These are phyloP conservation scores for Corythaeola cristata DNA, from an alignment of 2,113 vertebrate species.

Conservation along the genomic window DNA sequence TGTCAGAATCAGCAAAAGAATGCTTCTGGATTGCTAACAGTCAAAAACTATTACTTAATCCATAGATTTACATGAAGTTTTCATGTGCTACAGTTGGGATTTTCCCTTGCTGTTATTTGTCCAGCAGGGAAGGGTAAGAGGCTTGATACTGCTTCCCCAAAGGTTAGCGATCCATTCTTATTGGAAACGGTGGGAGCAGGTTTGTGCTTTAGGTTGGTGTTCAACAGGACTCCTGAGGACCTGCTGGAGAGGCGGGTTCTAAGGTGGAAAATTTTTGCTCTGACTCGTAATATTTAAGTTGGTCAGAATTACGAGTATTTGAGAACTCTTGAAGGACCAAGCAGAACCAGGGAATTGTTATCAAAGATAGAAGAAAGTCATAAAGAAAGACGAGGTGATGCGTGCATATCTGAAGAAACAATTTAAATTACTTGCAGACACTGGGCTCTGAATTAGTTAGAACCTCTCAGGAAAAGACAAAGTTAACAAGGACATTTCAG, in stretches of 20 bases:
- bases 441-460: neutral
- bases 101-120: neutral
- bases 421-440: neutral
- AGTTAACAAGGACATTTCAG: constrained; percentile 47
- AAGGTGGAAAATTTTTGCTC: neutral
- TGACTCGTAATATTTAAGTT: neutral
- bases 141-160: neutral
- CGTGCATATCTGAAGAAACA: neutral
- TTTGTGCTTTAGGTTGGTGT: neutral
- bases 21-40: neutral
- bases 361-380: neutral
- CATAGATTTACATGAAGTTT: neutral
- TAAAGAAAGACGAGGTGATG: neutral
- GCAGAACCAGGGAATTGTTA: neutral
- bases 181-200: neutral
- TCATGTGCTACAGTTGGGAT: neutral
- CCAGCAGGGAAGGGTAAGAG: neutral
- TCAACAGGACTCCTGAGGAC: neutral
- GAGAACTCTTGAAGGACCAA: neutral
- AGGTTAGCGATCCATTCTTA: neutral
- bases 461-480: neutral
- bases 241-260: neutral
- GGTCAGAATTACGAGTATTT: neutral
- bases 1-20: neutral
- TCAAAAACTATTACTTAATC: neutral